phyloP scores from a whole-genome alignment of 2,113 vertebrate genomes.

The Edolisoma coerulescens region DNA sequence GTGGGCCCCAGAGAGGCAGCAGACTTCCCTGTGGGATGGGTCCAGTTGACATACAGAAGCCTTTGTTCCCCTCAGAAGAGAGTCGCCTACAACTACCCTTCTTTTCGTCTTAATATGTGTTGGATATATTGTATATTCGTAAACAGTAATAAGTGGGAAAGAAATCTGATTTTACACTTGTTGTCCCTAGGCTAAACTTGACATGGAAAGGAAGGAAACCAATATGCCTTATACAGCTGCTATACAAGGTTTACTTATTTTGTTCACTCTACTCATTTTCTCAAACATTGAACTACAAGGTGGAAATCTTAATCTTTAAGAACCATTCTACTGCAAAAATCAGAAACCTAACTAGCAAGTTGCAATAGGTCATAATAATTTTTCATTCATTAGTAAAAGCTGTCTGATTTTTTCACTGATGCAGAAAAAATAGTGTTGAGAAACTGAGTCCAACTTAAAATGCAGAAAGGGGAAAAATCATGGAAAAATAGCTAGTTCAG shows the following conservation, averaged over 20 bases:
- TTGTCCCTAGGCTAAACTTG: not conserved
- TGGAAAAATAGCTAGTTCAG: not conserved
- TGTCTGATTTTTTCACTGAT: not conserved
- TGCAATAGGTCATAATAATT: not conserved
- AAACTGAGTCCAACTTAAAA: not conserved
- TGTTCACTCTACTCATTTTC: not conserved
- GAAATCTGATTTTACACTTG: not conserved
- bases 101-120: not conserved
- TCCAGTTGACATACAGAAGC: not conserved
- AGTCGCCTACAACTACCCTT: no score
- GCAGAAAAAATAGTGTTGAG: not conserved
- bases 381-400: not conserved
- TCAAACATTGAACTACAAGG: not conserved
- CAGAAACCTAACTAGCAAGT: not conserved
- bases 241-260: not conserved
- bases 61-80: accelerated
- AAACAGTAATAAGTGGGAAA: not conserved
- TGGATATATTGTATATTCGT: not conserved
- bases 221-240: not conserved
- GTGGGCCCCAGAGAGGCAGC: not conserved
- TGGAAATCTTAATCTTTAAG: not conserved
- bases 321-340: not conserved
- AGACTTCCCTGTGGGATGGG: not conserved
- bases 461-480: not conserved
- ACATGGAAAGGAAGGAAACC: not conserved